Evolutionary conservation across 2,797 vertebrate species (phyloP).

Genomic region (Spinibarbus caldwelli): DNA sequence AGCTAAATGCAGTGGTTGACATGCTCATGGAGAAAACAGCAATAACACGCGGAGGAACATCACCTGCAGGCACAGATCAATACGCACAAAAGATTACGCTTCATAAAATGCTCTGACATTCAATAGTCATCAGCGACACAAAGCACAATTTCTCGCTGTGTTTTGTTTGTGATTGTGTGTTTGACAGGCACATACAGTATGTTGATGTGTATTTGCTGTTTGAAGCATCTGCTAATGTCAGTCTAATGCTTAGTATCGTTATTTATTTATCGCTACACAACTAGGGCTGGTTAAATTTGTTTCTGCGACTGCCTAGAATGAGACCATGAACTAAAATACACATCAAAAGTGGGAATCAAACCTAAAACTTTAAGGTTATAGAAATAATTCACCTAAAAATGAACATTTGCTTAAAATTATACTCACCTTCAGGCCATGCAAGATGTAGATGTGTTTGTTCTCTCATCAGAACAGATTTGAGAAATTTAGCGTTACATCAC

Average conservation of each 20-base stretch:
- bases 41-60: conserved; percentile 10
- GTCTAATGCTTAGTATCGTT: not conserved
- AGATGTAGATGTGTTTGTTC: too few species aligned
- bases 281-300: not conserved
- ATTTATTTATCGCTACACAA: not conserved
- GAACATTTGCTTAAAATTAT: too few species aligned
- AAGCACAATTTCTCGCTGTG: not conserved
- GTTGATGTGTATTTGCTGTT: not conserved
- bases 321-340: not conserved
- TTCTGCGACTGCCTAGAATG: not conserved
- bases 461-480: too few species aligned
- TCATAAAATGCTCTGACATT: conserved; percentile 17
- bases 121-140: conserved; percentile 12
- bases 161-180: not conserved
- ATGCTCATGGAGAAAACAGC: conserved; percentile 9
- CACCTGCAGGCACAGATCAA: conserved; percentile 35
- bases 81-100: conserved; percentile 13
- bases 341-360: not conserved
- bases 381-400: too few species aligned
- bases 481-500: not conserved
- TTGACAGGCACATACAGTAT: not conserved
- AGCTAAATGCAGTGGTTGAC: conserved; percentile 33
- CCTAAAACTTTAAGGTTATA: not conserved
- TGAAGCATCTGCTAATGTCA: not conserved
- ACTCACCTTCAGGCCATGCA: not conserved